phyloP scores from a whole-genome alignment of 2,888 invertebrate genomes.

The Nomada fabriciana region DNA sequence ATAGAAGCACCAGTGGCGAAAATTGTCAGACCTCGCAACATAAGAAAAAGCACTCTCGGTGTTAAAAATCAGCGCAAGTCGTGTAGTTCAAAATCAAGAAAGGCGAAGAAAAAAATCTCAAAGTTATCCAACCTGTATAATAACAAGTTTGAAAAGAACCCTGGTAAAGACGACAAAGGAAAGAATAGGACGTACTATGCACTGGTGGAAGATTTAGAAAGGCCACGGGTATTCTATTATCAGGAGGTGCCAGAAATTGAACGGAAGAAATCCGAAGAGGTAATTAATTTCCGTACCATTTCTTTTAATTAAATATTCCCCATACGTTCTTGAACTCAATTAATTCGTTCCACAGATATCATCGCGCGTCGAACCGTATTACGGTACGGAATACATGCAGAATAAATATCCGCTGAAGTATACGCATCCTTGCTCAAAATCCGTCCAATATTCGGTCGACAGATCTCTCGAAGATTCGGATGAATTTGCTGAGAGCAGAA shows the following conservation, averaged over 20 bases:
- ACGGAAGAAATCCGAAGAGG: not conserved
- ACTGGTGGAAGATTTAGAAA: slow-evolving; percentile 62
- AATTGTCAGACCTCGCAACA: slow-evolving; percentile 43
- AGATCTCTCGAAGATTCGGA: slow-evolving; percentile 12
- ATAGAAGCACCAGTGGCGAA: slow-evolving; percentile 55
- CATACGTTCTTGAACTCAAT: not conserved
- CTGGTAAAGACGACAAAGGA: not conserved
- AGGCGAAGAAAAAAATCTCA: not conserved
- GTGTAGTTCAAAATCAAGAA: not conserved
- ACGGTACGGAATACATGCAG: not conserved
- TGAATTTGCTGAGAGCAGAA: slow-evolving; percentile 19
- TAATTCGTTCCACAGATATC: slow-evolving; percentile 16
- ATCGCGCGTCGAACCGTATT: not conserved
- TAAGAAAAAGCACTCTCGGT: slow-evolving; percentile 7
- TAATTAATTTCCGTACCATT: slow-evolving; percentile 11
- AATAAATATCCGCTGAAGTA: not conserved
- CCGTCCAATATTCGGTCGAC: slow-evolving; percentile 4
- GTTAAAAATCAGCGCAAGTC: not conserved
- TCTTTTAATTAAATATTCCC: not conserved
- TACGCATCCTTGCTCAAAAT: not conserved
- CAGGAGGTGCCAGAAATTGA: not conserved
- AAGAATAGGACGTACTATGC: slow-evolving; percentile 54
- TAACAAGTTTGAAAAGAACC: not conserved
- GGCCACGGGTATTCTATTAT: slow-evolving; percentile 46
- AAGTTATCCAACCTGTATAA: not conserved